Conservation (phyloP, 2,113 vertebrate genomes). For the Callaeas wilsoni region DNA sequence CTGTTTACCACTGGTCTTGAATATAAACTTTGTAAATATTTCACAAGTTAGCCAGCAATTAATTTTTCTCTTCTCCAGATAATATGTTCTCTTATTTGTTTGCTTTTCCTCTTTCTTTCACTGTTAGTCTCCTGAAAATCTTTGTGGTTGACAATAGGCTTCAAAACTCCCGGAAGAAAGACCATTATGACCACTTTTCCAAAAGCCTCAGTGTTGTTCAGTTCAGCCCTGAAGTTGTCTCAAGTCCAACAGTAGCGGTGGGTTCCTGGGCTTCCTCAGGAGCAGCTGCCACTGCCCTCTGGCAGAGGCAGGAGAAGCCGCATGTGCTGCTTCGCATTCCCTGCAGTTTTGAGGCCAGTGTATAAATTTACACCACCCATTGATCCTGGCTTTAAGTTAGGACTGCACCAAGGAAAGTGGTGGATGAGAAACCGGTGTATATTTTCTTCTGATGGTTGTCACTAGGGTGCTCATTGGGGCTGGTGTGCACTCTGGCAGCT, state of each 20-base stretch:
- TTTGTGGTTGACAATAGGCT: neutral
- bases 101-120: neutral
- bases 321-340: neutral
- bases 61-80: neutral
- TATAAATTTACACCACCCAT: neutral
- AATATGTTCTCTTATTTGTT: neutral
- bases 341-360: fast-evolving
- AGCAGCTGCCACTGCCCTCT: neutral
- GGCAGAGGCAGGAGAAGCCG: neutral
- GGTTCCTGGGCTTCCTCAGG: neutral
- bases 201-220: neutral
- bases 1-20: neutral
- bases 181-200: neutral
- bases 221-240: neutral
- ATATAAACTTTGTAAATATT: neutral
- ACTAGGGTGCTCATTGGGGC: neutral
- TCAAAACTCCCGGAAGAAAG: neutral
- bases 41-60: neutral
- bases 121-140: neutral
- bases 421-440: neutral
- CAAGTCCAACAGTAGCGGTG: neutral
- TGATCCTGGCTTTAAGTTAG: neutral
- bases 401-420: neutral
- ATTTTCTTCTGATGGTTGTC: neutral
- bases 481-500: neutral